Base-by-base conservation (phyloP, 2,888 invertebrate species). In the Petrophora chlorosata region DNA sequence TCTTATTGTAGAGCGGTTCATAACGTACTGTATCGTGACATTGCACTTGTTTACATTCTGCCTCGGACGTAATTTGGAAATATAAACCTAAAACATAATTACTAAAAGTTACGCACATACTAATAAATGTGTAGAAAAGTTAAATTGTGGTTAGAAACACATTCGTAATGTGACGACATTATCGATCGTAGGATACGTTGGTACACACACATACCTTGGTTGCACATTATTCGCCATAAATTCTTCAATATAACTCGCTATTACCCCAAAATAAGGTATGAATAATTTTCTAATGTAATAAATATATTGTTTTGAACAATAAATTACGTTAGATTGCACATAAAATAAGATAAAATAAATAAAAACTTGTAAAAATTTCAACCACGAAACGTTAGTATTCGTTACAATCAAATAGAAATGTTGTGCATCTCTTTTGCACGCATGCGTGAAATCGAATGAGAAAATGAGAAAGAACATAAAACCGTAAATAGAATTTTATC, bases 351-450 rank as follows among this genome's bases (percentile, higher is more conserved):
- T 69, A 78, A 72, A 82, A 79, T 80, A 80, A 78, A 80, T 76
- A 76, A 77, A 82, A 76, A 72, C 68, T 71, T 72, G 76, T 67
- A 58, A 70, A 73, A 79, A 63, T 39, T 54, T 73, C 78, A 79
- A 81, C 79, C 85, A 85, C 86, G 78, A 82, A 83, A 83, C 89
- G 90, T 89, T 89, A 88, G 66, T 82, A 81, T 82, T 81, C 89
- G 90, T 90, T 90, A 89, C 73, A 86, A 79, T 86, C 83, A 87
- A 90, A 89, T 73, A 71, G 60, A 67, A 65, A 65, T 56, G 60
- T 76, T 35, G 26, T 42, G 61, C 63, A 3, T 82, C 70, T 73
- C 75, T 67, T 48, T 73, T 69, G 49, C 13, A 17, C 59, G n/a
- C n/a, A 30, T 1, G 1, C 0, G 4, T 38, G 53, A 53, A 16